These are phyloP conservation scores for Pheosia tremula DNA, from an alignment of 2,888 invertebrate genomes.

Conservation along the genomic window DNA sequence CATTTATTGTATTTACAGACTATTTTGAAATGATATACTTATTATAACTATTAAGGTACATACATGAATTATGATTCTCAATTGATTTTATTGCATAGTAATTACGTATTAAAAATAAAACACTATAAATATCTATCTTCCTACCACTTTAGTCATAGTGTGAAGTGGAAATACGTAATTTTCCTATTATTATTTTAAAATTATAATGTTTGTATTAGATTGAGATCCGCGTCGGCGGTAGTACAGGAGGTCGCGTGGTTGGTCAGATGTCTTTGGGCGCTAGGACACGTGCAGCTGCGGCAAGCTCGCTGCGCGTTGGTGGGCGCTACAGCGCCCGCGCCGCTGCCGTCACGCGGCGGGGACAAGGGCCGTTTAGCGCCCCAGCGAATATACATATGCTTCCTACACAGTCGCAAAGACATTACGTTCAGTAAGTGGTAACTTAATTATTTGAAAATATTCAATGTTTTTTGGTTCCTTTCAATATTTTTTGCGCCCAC, in stretches of 20 bases:
- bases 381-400: constrained; percentile 90
- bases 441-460: neutral
- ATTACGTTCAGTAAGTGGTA: constrained; percentile 75
- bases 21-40: no score
- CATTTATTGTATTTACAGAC: neutral
- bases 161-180: neutral
- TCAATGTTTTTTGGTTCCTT: no score
- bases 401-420: constrained; percentile 80
- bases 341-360: constrained; percentile 94
- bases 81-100: no score
- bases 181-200: neutral
- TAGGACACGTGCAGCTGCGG: constrained; percentile 94
- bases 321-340: constrained; percentile 95
- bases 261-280: constrained; percentile 95
- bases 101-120: no score
- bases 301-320: constrained; percentile 94
- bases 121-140: no score
- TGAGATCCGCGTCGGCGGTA: constrained; percentile 71
- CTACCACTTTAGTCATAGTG: no score
- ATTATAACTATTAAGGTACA: no score
- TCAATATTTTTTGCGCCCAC: no score
- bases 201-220: constrained; percentile 51
- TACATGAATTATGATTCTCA: no score
- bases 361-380: constrained; percentile 94
- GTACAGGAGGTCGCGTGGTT: constrained; percentile 76